phyloP scores from a whole-genome alignment of 2,888 invertebrate genomes.

The Parelbella ahira region DNA sequence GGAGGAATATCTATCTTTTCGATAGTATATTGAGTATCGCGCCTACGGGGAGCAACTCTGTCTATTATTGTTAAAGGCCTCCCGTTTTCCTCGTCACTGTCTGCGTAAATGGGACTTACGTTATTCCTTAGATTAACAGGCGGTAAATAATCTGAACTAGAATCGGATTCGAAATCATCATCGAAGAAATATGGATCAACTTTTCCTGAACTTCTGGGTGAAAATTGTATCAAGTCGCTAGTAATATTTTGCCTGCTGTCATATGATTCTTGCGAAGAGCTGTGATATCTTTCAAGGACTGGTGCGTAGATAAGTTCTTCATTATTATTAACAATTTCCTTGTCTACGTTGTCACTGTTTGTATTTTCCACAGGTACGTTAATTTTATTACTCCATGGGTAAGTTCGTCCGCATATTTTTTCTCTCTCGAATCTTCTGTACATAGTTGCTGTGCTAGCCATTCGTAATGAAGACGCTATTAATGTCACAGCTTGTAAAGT shows the following conservation, averaged over 20 bases:
- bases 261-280: slow-evolving; percentile 33
- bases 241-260: slow-evolving; percentile 36
- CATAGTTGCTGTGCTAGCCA: slow-evolving; percentile 85
- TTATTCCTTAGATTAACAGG: slow-evolving; percentile 35
- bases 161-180: slow-evolving; percentile 43
- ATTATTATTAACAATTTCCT: slow-evolving; percentile 33
- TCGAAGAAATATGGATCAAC: slow-evolving; percentile 48
- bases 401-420: slow-evolving; percentile 84
- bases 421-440: slow-evolving; percentile 90
- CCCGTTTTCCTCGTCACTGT: slow-evolving; percentile 61
- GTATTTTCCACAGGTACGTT: slow-evolving; percentile 26
- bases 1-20: slow-evolving; percentile 70
- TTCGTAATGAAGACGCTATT: slow-evolving; percentile 83
- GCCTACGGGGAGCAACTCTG: slow-evolving; percentile 56
- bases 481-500: slow-evolving; percentile 84
- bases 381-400: slow-evolving; percentile 83
- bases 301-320: slow-evolving; percentile 48
- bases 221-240: slow-evolving; percentile 66
- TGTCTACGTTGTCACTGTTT: slow-evolving; percentile 42
- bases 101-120: slow-evolving; percentile 34
- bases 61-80: slow-evolving; percentile 62
- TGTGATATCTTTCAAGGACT: slow-evolving; percentile 43
- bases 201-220: slow-evolving; percentile 45
- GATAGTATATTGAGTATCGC: slow-evolving; percentile 52
- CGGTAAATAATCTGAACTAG: slow-evolving; percentile 56